phyloP scores from a whole-genome alignment of 2,888 invertebrate genomes.

The Schizotus pectinicornis region DNA sequence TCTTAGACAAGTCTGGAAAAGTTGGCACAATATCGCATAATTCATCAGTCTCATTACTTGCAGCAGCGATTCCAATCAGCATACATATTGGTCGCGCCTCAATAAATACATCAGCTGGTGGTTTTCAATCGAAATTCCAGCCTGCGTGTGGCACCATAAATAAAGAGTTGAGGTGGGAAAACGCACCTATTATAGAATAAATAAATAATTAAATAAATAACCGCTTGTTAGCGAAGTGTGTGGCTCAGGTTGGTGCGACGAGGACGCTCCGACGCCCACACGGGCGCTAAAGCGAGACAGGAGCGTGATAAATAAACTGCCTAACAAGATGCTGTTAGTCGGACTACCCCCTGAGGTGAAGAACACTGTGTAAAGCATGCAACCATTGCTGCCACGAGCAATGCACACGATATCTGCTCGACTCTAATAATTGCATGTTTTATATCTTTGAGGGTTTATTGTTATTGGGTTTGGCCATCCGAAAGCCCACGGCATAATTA shows the following conservation, averaged over 20 bases:
- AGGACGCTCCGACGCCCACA: constrained; percentile 17
- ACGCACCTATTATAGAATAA: constrained; percentile 61
- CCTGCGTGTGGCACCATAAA: constrained; percentile 61
- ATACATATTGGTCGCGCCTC: constrained; percentile 54
- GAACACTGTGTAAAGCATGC: constrained; percentile 46
- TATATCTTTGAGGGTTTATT: too few relatives aligned
- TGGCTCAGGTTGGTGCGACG: constrained; percentile 26
- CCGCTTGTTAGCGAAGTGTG: constrained; percentile 59
- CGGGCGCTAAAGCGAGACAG: constrained; percentile 38
- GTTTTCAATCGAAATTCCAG: constrained; percentile 56
- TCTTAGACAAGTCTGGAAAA: too few relatives aligned
- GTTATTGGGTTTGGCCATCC: too few relatives aligned
- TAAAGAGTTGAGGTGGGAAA: constrained; percentile 59
- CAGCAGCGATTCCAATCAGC: constrained; percentile 51
- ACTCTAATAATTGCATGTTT: too few relatives aligned
- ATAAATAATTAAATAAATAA: constrained; percentile 62
- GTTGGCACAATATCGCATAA: constrained; percentile 7
- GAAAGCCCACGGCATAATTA: too few relatives aligned
- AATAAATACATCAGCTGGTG: constrained; percentile 55
- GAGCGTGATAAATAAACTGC: constrained; percentile 58
- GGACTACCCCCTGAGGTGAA: constrained; percentile 58
- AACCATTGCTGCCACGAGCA: constrained; percentile 24
- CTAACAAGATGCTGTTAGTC: constrained; percentile 59
- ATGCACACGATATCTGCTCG: neutral
- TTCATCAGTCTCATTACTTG: constrained; percentile 34